Percentiles rank a stretch among this genome's conserved stretches.
Conservation (phyloP, 2,888 invertebrate species). For the Subacronicta megacephala region DNA sequence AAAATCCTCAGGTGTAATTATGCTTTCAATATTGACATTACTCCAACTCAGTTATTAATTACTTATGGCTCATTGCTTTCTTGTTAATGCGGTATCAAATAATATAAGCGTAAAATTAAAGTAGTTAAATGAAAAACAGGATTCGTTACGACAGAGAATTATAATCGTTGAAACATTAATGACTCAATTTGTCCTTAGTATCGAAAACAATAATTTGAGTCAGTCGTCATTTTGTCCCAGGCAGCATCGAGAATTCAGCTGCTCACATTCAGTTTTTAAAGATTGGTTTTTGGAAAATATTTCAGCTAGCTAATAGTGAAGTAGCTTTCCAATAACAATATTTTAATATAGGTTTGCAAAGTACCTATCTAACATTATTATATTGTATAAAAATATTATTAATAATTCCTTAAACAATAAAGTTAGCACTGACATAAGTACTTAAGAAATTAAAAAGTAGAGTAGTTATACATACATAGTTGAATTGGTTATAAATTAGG, state of each 20-base stretch:
- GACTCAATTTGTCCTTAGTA: conserved; percentile 14
- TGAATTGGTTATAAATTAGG: no score
- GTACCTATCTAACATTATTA: no score
- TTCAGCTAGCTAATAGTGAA: no score
- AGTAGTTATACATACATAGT: no score
- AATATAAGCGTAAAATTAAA: conserved; percentile 39
- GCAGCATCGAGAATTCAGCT: background rate
- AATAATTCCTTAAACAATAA: no score
- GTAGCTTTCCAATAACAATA: no score
- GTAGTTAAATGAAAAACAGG: conserved; percentile 30
- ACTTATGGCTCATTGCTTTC: conserved; percentile 41
- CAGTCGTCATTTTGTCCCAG: conserved; percentile 3
- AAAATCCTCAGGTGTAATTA: conserved; percentile 35
- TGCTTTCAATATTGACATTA: conserved; percentile 43
- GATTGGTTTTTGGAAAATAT: no score
- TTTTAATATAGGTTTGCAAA: no score
- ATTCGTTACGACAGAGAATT: conserved; percentile 43
- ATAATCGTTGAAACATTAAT: conserved; percentile 40
- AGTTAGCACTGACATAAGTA: no score
- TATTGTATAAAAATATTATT: no score
- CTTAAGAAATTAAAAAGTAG: no score
- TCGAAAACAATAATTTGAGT: conserved; percentile 2
- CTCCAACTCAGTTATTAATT: conserved; percentile 40
- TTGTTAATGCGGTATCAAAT: conserved; percentile 38
- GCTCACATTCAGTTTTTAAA: background rate